Percentiles rank a stretch among this genome's conserved stretches.
These are phyloP conservation scores for Charadrius vociferus DNA, from an alignment of 2,113 vertebrate genomes.

Conservation along the genomic window DNA sequence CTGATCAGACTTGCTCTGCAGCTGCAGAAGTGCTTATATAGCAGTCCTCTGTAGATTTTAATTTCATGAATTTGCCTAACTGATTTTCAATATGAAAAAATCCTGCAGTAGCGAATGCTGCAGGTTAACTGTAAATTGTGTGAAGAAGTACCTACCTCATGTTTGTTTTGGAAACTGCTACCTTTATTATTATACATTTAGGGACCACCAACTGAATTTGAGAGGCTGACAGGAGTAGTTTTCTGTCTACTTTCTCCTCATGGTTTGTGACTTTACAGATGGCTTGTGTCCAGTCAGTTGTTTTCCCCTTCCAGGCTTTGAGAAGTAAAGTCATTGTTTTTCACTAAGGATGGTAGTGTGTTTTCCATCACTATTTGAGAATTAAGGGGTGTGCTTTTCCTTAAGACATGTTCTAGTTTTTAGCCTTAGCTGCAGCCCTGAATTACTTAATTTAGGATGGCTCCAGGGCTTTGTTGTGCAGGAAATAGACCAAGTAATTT, in stretches of 20 bases:
- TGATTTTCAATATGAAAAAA: neutral
- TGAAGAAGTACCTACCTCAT: neutral
- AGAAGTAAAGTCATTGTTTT: neutral
- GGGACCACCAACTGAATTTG: neutral
- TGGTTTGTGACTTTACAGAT: neutral
- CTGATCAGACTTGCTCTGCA: neutral
- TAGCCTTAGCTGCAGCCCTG: neutral
- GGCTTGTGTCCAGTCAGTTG: neutral
- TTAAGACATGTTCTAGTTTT: neutral
- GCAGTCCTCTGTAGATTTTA: neutral
- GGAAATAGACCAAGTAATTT: neutral
- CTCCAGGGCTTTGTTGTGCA: neutral
- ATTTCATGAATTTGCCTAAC: neutral
- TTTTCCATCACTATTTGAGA: neutral
- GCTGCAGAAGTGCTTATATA: conserved; percentile 21
- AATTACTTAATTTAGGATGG: neutral
- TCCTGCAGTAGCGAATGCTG: neutral
- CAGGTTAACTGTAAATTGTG: neutral
- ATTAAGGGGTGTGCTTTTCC: neutral
- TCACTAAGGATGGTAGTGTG: neutral
- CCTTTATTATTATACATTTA: neutral
- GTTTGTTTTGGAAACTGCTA: neutral
- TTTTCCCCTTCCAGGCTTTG: neutral
- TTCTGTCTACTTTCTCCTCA: neutral
- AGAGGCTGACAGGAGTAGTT: neutral